Evolutionary conservation across 2,888 invertebrate genomes (phyloP), one percentile per base, ranked within the genome.

Genomic region (Amiota communis): DNA sequence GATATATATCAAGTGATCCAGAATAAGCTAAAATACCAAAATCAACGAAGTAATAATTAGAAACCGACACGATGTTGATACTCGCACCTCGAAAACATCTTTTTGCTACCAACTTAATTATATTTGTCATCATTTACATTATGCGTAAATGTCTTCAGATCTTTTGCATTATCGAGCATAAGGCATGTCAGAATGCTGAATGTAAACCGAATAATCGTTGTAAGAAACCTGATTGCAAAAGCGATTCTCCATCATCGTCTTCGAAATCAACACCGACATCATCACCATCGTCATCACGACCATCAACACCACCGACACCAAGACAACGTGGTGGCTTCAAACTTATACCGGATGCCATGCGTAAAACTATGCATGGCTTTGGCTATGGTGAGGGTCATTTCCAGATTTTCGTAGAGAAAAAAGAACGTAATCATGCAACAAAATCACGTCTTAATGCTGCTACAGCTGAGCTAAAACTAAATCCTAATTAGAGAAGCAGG

Each of bases 361-460:
- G 83, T 47, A 79, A 84, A 75, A 82, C 80, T 51, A 87, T 81
- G 86, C 81, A 80, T 1, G 81, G 82, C 13, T 86, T 87, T 49
- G 86, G 85, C 59, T 87, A 80, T 71, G 87, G 87, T 69, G 87
- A 87, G 73, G 87, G 87, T 48, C 86, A 87, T 75, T 87, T 77
- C 72, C 85, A 86, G 78, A 87, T 87, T 51, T 86, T 87, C 59
- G 86, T 86, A 73, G 87, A 87, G 79, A 84, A 87, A 75, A 86
- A 87, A 78, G 85, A 87, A 73, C 87, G 86, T 61, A 86, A 82
- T 75, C 74, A 82, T 61, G 86, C 86, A 64, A 84, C 85, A 56
- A 80, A 85, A 20, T 79, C 85, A 12, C 81, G 86, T 72, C 74
- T 83, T 1, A 86, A 84, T 79, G 86, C 87, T 76, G 85, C 82